A percentile compares a stretch with the other conserved stretches of the same genome.
Conservation (phyloP, 2,113 vertebrate genomes). For the Bujurquina vittata region DNA sequence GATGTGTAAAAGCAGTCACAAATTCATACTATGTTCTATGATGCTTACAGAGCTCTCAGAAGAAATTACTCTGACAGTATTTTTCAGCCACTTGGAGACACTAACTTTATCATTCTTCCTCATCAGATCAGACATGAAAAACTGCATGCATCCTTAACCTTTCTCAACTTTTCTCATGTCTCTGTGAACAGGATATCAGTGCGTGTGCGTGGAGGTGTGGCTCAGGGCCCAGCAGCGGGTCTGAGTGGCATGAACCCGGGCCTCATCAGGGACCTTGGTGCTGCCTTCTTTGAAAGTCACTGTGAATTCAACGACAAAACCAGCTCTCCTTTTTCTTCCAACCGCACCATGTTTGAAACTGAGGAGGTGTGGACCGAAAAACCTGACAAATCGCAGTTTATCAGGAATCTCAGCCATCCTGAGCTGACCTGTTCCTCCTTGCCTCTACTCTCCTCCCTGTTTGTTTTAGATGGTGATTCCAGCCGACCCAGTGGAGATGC, state of each 20-base stretch:
- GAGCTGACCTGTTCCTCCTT: not conserved
- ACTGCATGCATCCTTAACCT: too few relatives aligned
- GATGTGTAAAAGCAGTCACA: not conserved
- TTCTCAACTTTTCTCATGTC: not conserved
- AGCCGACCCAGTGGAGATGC: constrained; percentile 90
- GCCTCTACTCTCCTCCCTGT: not conserved
- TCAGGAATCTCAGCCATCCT: not conserved
- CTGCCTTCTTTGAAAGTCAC: constrained; percentile 85
- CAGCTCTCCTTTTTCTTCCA: constrained; percentile 91
- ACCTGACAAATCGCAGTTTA: not conserved
- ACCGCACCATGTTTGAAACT: constrained; percentile 92
- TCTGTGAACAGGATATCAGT: constrained; percentile 74
- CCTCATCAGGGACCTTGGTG: constrained; percentile 81
- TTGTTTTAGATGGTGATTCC: constrained; percentile 90
- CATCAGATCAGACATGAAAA: not conserved
- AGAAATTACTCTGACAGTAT: not conserved
- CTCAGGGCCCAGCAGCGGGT: constrained; percentile 70
- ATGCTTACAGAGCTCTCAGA: not conserved
- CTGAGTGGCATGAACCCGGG: constrained; percentile 69
- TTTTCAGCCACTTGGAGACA: not conserved
- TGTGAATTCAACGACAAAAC: constrained; percentile 86
- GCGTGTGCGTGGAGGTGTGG: constrained; percentile 76
- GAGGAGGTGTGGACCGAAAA: constrained; percentile 82
- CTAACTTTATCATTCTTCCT: not conserved
- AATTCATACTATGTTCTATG: not conserved